Evolutionary conservation across 2,797 vertebrate genomes (phyloP).

Genomic region (Phrynocephalus forsythii): DNA sequence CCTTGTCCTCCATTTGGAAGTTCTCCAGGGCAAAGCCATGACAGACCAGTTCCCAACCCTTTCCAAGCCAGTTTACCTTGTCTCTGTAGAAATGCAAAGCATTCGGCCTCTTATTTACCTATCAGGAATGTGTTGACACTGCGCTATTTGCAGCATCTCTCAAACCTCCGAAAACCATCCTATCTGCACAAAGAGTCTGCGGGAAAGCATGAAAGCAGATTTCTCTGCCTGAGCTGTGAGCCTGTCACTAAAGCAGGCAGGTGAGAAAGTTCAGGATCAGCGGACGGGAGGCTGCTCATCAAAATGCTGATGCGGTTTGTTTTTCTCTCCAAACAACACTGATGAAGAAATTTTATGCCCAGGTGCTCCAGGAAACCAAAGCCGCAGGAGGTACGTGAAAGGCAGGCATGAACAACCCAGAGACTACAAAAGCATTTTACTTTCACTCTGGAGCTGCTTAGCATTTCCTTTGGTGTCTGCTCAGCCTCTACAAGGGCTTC

Average conservation of each 20-base stretch:
- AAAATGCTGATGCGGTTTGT: not conserved
- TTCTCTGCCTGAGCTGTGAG: not conserved
- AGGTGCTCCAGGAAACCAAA: not conserved
- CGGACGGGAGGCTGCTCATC: not conserved
- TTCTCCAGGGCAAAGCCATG: no score
- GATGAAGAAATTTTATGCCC: constrained; percentile 4
- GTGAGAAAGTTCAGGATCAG: not conserved
- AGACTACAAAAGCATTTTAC: not conserved
- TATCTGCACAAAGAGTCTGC: accelerated
- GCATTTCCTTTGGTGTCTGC: not conserved
- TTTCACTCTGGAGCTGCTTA: not conserved
- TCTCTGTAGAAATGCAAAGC: not conserved
- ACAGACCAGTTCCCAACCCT: no score
- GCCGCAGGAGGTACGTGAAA: not conserved
- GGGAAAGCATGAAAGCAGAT: not conserved
- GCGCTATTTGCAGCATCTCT: not conserved
- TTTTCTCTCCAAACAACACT: not conserved
- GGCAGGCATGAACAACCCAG: not conserved
- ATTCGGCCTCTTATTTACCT: not conserved
- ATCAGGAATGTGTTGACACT: accelerated
- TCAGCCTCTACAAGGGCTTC: not conserved
- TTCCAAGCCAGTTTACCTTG: not conserved
- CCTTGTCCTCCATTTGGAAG: no score
- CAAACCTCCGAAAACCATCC: constrained; percentile 4
- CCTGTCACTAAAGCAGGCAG: accelerated